These are phyloP conservation scores for Volucella zonaria DNA, from an alignment of 2,888 invertebrate species.

Conservation along the genomic window DNA sequence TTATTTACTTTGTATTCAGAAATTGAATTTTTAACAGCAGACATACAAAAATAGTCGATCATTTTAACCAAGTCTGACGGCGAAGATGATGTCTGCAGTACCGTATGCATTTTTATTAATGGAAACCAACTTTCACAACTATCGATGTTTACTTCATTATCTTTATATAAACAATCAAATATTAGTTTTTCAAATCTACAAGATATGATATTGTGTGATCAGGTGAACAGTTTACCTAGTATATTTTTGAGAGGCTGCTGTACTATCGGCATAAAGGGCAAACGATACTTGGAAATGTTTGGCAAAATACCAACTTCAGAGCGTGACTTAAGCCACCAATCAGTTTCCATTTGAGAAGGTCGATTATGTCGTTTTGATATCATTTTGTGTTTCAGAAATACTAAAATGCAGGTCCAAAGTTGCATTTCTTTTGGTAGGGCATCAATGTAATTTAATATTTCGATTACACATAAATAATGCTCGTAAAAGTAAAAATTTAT, in stretches of 20 bases:
- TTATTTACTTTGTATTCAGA: constrained; percentile 79
- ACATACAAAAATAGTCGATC: constrained; percentile 81
- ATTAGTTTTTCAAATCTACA: not conserved
- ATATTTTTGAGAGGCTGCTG: constrained; percentile 80
- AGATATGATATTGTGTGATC: not conserved
- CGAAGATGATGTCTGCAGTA: constrained; percentile 76
- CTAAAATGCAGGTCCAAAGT: constrained; percentile 80
- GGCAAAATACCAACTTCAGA: constrained; percentile 80
- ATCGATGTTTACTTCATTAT: constrained; percentile 81
- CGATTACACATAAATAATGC: constrained; percentile 81
- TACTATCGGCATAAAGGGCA: constrained; percentile 81
- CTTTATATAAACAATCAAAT: constrained; percentile 62
- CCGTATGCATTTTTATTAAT: constrained; percentile 80
- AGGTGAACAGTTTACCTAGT: constrained; percentile 75
- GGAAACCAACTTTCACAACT: constrained; percentile 82
- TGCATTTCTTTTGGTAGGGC: constrained; percentile 80
- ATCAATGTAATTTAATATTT: constrained; percentile 80
- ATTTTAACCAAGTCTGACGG: constrained; percentile 78
- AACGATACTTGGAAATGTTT: constrained; percentile 81
- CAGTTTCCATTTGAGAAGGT: constrained; percentile 80
- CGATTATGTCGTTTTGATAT: constrained; percentile 79
- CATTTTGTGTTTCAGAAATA: constrained; percentile 82
- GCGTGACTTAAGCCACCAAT: constrained; percentile 81
- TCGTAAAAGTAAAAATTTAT: constrained; percentile 82
- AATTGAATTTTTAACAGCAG: constrained; percentile 82